These are phyloP conservation scores for Phyllotreta striolata DNA, from an alignment of 2,888 invertebrate species.

Conservation along the genomic window DNA sequence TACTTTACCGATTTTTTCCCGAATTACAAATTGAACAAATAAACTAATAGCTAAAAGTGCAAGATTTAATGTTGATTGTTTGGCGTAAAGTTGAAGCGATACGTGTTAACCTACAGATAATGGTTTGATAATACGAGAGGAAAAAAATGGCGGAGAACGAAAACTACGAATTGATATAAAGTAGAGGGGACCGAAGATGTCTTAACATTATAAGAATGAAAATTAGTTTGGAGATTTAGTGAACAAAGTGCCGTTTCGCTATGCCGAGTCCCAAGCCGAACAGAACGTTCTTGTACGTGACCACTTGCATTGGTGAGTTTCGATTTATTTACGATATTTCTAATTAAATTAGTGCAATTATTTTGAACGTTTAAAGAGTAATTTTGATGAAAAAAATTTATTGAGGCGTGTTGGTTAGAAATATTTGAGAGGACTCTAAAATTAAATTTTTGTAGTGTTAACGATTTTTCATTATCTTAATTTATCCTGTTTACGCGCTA, in stretches of 20 bases:
- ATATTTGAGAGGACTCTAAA: too few species aligned
- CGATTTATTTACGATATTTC: too few species aligned
- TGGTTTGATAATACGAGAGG: constrained; percentile 5
- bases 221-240: constrained; percentile 6
- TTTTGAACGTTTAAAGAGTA: too few species aligned
- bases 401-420: too few species aligned
- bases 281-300: constrained; percentile 40
- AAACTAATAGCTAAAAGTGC: too few species aligned
- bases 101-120: neutral
- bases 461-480: neutral
- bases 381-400: too few species aligned
- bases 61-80: too few species aligned
- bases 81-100: neutral
- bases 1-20: too few species aligned
- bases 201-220: neutral
- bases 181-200: constrained; percentile 16
- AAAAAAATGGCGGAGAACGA: constrained; percentile 9
- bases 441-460: too few species aligned
- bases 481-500: neutral
- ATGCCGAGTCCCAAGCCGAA: constrained; percentile 7
- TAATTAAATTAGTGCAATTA: too few species aligned
- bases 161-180: constrained; percentile 8
- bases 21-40: too few species aligned
- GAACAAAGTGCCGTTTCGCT: neutral
- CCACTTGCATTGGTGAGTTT: constrained; percentile 41